phyloP scores from a whole-genome alignment of 2,888 invertebrate genomes.

The Xestia c-nigrum region DNA sequence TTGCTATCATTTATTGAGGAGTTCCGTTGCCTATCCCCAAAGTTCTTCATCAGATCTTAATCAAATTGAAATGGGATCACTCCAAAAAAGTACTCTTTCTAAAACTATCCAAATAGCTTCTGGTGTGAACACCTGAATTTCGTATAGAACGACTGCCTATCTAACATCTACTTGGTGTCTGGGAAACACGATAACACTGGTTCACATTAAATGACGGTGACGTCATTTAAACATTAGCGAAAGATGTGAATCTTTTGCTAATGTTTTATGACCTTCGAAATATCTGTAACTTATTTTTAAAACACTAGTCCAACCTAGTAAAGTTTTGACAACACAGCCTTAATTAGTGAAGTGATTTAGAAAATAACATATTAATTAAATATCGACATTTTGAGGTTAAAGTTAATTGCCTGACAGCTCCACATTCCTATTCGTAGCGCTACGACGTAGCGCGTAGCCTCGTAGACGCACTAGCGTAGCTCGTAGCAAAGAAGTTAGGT shows the following conservation, averaged over 20 bases:
- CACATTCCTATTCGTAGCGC: constrained; percentile 51
- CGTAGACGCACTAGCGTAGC: constrained; percentile 65
- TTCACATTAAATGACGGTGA: neutral
- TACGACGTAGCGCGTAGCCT: constrained; percentile 61
- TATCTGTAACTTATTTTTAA: neutral
- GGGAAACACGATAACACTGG: neutral
- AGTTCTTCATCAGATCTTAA: no score
- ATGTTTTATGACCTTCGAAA: neutral
- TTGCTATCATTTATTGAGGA: no score
- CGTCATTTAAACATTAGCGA: no score
- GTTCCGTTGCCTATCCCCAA: no score
- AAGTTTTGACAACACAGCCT: no score
- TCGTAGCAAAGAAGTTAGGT: constrained; percentile 50
- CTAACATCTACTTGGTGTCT: neutral
- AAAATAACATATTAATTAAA: neutral
- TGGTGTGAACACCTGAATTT: no score
- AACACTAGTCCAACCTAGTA: neutral
- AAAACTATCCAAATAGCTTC: no score
- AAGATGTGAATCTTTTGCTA: neutral
- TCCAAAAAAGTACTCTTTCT: no score
- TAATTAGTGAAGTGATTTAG: no score
- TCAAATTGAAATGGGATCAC: no score
- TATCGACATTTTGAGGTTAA: constrained; percentile 46
- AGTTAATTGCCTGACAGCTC: constrained; percentile 41
- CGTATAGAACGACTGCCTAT: no score